Conservation (phyloP, 2,797 vertebrate genomes). For the Salarias fasciatus region DNA sequence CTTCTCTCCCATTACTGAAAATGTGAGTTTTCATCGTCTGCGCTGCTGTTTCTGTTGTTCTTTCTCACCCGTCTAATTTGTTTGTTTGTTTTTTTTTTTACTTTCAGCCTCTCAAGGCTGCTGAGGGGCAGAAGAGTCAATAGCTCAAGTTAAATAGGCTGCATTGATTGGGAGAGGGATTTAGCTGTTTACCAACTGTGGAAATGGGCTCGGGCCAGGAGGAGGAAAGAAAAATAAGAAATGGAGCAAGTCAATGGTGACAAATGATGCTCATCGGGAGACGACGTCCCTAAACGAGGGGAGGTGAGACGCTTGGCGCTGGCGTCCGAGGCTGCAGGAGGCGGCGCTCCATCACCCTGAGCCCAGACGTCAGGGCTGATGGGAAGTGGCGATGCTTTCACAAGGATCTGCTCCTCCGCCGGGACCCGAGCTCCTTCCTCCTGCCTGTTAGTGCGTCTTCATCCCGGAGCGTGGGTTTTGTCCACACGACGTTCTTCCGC, state of each 20-base stretch:
- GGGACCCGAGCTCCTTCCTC: conserved; percentile 8
- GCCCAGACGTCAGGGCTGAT: too few species aligned
- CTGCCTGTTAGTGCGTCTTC: conserved; percentile 17
- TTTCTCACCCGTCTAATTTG: conserved; percentile 65
- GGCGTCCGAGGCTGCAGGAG: conserved; percentile 36
- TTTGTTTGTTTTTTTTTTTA: conserved; percentile 8
- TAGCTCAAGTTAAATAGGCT: conserved; percentile 74
- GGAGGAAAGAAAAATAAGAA: conserved; percentile 13
- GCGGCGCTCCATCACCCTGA: conserved; percentile 41
- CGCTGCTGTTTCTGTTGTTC: conserved; percentile 55
- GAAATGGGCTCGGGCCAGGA: conserved; percentile 52
- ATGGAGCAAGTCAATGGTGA: conserved; percentile 58
- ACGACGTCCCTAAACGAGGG: conserved; percentile 58
- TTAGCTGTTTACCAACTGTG: conserved; percentile 77
- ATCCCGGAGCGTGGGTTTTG: conserved; percentile 34
- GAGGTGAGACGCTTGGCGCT: conserved; percentile 47
- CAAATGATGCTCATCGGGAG: conserved; percentile 65
- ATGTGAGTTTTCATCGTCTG: conserved; percentile 62
- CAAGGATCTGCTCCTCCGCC: background rate
- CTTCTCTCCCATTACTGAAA: conserved; percentile 66
- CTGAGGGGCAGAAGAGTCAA: conserved; percentile 66
- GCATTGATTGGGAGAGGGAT: conserved; percentile 73
- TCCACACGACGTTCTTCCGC: conserved; percentile 51
- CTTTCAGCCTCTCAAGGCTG: conserved; percentile 46
- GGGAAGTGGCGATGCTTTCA: conserved; percentile 11